phyloP scores from a whole-genome alignment of 2,797 vertebrate species.

The Gymnoscopelus microlampas region DNA sequence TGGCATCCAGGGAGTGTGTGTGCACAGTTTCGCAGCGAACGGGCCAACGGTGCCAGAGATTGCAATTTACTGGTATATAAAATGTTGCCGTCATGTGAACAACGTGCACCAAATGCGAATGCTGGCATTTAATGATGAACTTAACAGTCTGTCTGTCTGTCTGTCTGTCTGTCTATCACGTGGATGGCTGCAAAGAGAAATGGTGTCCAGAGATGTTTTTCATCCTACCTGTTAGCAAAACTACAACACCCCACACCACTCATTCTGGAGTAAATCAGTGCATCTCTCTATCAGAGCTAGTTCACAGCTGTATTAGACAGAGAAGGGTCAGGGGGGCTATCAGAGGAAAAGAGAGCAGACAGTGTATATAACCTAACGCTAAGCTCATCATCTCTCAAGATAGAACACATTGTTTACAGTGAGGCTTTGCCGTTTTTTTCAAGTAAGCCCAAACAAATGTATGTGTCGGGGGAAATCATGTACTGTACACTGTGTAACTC shows the following conservation, averaged over 20 bases:
- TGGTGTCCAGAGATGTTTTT: slow-evolving; percentile 60
- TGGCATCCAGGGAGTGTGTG: no score
- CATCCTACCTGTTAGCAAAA: slow-evolving; percentile 47
- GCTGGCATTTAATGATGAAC: slow-evolving; percentile 1
- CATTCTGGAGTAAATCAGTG: slow-evolving; percentile 64
- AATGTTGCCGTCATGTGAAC: no score
- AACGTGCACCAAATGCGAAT: neutral
- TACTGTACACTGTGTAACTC: no score
- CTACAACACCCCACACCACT: slow-evolving; percentile 30
- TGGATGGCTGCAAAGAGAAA: slow-evolving; percentile 54
- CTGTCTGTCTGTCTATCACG: slow-evolving; percentile 37
- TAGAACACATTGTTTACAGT: neutral
- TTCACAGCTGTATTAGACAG: slow-evolving; percentile 33
- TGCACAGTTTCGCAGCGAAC: no score
- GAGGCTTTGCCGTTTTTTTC: neutral
- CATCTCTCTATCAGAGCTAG: slow-evolving; percentile 42
- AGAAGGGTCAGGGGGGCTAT: no score
- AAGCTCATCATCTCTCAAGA: neutral
- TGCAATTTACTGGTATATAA: no score
- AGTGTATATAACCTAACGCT: neutral
- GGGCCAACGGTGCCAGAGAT: no score
- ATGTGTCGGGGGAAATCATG: no score
- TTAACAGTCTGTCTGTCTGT: slow-evolving; percentile 5
- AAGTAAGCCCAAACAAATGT: neutral
- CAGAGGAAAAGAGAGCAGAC: no score